Evolutionary conservation across 2,888 invertebrate genomes (phyloP).

Genomic region (Anoncus sp.): DNA sequence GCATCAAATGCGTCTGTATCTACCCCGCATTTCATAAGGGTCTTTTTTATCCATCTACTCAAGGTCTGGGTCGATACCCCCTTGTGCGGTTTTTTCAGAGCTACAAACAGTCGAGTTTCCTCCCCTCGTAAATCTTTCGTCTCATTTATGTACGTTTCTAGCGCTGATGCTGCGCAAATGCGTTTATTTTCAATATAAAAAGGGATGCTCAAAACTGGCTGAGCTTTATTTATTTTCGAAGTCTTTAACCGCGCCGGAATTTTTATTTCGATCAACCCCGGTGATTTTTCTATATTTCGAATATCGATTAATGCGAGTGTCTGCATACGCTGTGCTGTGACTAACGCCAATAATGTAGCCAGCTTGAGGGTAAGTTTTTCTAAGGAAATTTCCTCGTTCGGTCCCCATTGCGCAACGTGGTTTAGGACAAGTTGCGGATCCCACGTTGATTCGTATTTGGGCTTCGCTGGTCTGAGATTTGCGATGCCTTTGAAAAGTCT

Average conservation of each 20-base stretch:
- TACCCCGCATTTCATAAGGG: conserved; percentile 22
- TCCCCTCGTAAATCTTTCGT: conserved; percentile 22
- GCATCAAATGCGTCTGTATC: conserved; percentile 26
- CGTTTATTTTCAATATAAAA: conserved; percentile 35
- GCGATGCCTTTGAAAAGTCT: too few species aligned
- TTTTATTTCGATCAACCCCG: conserved; percentile 49
- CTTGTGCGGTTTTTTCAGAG: conserved; percentile 29
- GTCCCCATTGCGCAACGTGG: conserved; percentile 26
- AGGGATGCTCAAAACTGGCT: conserved; percentile 41
- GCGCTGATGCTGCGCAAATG: conserved; percentile 39
- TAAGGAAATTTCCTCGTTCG: conserved; percentile 24
- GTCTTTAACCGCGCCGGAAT: conserved; percentile 54
- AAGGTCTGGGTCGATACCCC: conserved; percentile 36
- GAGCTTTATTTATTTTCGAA: conserved; percentile 39
- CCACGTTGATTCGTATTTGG: conserved; percentile 23
- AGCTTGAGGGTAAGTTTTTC: conserved; percentile 33
- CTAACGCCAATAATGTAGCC: conserved; percentile 34
- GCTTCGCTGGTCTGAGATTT: too few species aligned
- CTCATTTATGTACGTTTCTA: conserved; percentile 29
- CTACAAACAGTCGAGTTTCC: conserved; percentile 8
- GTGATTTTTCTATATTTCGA: conserved; percentile 32
- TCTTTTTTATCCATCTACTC: conserved; percentile 47
- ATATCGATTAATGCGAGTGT: conserved; percentile 47
- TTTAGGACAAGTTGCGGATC: conserved; percentile 23
- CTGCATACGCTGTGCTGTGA: conserved; percentile 49